Conservation (phyloP, 2,888 invertebrate species). For the Merodon equestris region DNA sequence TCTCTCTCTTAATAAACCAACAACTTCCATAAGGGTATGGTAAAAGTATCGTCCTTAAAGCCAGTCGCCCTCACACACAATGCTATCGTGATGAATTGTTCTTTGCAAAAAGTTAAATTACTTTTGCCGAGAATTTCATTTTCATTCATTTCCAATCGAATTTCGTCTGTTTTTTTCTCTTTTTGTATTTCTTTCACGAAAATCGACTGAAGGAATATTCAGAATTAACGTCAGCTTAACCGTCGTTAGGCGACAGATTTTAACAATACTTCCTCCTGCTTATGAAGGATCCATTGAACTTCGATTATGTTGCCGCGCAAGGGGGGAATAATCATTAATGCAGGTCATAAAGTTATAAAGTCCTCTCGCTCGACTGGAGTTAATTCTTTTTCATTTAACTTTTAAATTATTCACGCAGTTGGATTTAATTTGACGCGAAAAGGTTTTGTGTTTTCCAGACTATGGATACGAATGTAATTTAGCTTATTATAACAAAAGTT, state of each 20-base stretch:
- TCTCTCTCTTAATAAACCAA: too few relatives aligned
- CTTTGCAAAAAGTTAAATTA: slow-evolving; percentile 21
- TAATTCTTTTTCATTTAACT: slow-evolving; percentile 58
- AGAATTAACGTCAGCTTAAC: slow-evolving; percentile 20
- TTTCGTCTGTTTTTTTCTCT: too few relatives aligned
- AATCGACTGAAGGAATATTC: slow-evolving; percentile 6
- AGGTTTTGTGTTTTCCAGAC: too few relatives aligned
- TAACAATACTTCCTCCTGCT: background rate
- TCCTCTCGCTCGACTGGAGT: slow-evolving; percentile 16
- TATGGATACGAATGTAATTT: too few relatives aligned
- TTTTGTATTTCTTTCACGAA: background rate
- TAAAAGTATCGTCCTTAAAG: too few relatives aligned
- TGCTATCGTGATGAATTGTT: too few relatives aligned
- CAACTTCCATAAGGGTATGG: too few relatives aligned
- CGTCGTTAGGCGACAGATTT: slow-evolving; percentile 50
- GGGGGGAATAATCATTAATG: slow-evolving; percentile 38
- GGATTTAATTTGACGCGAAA: background rate
- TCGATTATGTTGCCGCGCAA: slow-evolving; percentile 26
- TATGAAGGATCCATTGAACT: slow-evolving; percentile 26
- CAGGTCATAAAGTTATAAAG: slow-evolving; percentile 36
- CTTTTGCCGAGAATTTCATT: slow-evolving; percentile 48
- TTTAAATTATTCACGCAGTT: slow-evolving; percentile 24
- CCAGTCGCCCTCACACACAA: too few relatives aligned
- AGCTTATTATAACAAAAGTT: too few relatives aligned
- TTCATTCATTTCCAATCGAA: slow-evolving; percentile 10